A percentile compares a stretch with the other conserved stretches of the same genome.
Evolutionary conservation across 2,888 invertebrate species (phyloP).

Genomic region (Diaprepes abbreviatus): DNA sequence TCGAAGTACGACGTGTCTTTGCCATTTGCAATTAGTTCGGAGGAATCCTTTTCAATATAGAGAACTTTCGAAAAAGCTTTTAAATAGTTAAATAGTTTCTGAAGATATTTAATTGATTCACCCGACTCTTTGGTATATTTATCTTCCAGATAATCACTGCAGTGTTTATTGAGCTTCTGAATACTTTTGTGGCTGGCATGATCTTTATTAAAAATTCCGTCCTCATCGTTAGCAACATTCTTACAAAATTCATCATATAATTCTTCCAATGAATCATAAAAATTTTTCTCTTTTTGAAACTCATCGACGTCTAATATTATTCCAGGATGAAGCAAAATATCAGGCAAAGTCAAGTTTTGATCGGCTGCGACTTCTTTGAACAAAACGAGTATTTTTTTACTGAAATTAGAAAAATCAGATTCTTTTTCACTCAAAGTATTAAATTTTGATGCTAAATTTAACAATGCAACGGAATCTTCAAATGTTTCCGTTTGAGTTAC

Average conservation of each 20-base stretch:
- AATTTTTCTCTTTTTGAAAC: slow-evolving; percentile 55
- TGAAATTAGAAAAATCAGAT: slow-evolving; percentile 58
- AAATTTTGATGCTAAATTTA: slow-evolving; percentile 55
- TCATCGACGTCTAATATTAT: slow-evolving; percentile 56
- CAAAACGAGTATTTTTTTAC: slow-evolving; percentile 56
- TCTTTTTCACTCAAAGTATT: slow-evolving; percentile 51
- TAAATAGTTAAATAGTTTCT: slow-evolving; percentile 73
- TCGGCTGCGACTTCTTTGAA: slow-evolving; percentile 54
- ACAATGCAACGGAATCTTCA: slow-evolving; percentile 58
- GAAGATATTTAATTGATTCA: slow-evolving; percentile 65
- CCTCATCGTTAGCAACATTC: slow-evolving; percentile 54
- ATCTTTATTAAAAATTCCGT: slow-evolving; percentile 68
- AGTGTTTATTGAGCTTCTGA: slow-evolving; percentile 69
- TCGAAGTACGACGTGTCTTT: slow-evolving; percentile 69
- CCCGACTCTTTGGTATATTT: not conserved
- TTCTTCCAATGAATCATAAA: slow-evolving; percentile 63
- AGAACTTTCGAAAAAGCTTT: slow-evolving; percentile 71
- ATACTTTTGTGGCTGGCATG: slow-evolving; percentile 70
- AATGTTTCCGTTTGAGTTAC: slow-evolving; percentile 59
- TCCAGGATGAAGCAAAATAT: slow-evolving; percentile 58
- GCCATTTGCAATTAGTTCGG: slow-evolving; percentile 61
- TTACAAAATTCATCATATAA: slow-evolving; percentile 69
- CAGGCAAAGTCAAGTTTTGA: slow-evolving; percentile 53
- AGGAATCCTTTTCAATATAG: slow-evolving; percentile 62
- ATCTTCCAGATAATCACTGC: slow-evolving; percentile 57